Evolutionary conservation across 2,113 vertebrate genomes (phyloP), one percentile per base, ranked within the genome.

Genomic region (Lichenostomus cassidix): DNA sequence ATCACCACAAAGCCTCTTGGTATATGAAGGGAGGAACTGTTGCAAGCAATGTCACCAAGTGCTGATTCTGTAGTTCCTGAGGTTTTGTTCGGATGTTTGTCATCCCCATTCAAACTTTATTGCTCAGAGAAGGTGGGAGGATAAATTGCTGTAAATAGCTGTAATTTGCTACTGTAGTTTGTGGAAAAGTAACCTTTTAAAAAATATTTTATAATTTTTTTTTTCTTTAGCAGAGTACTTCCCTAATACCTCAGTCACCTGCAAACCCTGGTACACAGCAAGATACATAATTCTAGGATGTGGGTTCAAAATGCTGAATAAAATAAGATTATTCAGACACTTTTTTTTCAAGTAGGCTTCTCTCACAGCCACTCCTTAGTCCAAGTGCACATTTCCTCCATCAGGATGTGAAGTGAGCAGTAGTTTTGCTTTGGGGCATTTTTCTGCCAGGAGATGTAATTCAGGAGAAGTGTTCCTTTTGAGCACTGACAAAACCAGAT

Each of bases 131-230:
- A 56, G 9, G 15, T n/a, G 11, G 33, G 29, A 35, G 9, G 17
- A 37, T 58, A 64, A 60, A 79, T 56, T 68, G 11, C n/a, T 60
- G 27, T 46, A 83, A 84, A 63, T 75, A 47, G 28, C 39, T 71
- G 21, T 52, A 29, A 56, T 42, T 79, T 82, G 27, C 25, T 88
- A 3, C 28, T 42, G 12, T 6, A 17, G 11, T n/a, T 56, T 62
- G 33, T 74, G 55, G 31, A 42, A 70, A 55, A 20, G 13, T 1
- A 8, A 5, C 8, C 4, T 75, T 41, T 11, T 0, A 1, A 17
- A 41, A 35, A 25, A 5, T n/a, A 5, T 1, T 24, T 11, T n/a
- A n/a, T n/a, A n/a, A n/a, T 19, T 42, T 6, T 41, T 65, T 47
- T 33, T 59, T 37, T 46, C 52, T 82, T 86, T 64, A 65, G 5